These are phyloP conservation scores for Poecilia gillii DNA, from an alignment of 2,797 vertebrate species.

Conservation along the genomic window DNA sequence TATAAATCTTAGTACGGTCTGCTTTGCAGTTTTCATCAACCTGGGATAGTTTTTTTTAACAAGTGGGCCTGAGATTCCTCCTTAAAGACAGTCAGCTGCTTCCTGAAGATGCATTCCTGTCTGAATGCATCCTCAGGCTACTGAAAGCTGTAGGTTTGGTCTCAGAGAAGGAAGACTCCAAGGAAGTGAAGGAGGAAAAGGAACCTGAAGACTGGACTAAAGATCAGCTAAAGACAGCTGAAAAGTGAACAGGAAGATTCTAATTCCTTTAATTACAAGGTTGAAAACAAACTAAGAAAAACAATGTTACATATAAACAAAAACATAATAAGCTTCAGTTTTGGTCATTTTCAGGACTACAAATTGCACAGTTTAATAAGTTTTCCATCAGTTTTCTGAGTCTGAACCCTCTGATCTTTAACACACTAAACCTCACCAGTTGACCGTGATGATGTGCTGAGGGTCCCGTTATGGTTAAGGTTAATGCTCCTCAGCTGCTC, in stretches of 20 bases:
- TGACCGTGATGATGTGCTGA: background rate
- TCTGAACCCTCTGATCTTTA: background rate
- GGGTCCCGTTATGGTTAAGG: background rate
- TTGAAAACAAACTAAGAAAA: background rate
- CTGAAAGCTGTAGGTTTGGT: background rate
- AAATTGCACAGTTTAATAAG: background rate
- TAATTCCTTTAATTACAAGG: background rate
- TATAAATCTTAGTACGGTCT: too few relatives aligned
- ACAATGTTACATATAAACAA: background rate
- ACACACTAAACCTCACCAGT: background rate
- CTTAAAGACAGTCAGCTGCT: too few relatives aligned
- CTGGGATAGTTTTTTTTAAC: too few relatives aligned
- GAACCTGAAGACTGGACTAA: background rate
- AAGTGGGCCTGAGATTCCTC: too few relatives aligned
- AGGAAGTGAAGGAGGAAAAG: background rate
- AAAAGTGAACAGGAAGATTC: background rate
- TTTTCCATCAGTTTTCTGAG: background rate
- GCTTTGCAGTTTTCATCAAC: too few relatives aligned
- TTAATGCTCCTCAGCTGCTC: background rate
- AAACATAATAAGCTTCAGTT: background rate
- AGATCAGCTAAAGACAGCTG: background rate
- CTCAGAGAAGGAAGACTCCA: background rate
- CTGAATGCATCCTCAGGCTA: background rate
- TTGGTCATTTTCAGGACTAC: background rate
- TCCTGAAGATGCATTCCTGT: too few relatives aligned